Base-by-base conservation (phyloP, 2,797 vertebrate species). In the Takifugu ocellatus region DNA sequence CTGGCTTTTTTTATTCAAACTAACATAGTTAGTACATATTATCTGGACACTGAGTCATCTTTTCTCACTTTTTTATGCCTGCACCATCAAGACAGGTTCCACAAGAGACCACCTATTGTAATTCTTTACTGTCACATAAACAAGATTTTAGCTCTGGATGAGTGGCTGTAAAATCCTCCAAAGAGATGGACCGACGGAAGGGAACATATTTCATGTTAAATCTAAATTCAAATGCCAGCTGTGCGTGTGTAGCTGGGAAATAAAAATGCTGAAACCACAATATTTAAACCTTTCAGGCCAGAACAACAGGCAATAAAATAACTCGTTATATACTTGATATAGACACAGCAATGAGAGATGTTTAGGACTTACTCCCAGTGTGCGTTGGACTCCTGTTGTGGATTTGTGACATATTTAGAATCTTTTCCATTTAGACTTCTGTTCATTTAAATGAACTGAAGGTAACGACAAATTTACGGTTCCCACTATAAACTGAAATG, bases 11-110 rank as follows among this genome's bases (percentile, higher is more conserved):
- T 93, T 93, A 94, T 95, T 94, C 93, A 93, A 93, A 92, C 95
- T 96, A 97, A 97, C 93, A 89, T 96, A 94, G 92, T 97, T 97
- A 98, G 96, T 95, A 94, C 92, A 93, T 94, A 97, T 97, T 98
- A 96, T 95, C 91, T 93, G 92, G 93, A 94, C 88, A 90, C 84
- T 89, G 91, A 96, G 91, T 95, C 94, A 95, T 96, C 93, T 92
- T 91, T 96, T 47, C 93, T 94, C 93, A 91, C 90, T 91, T 91
- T 91, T 93, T 93, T 93, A 91, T 93, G 92, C 92, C 92, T 89
- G 83, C 78, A 78, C 93, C 94, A 93, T 94, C 93, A 92, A 88
- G 92, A 89, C 90, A 91, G 93, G 93, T 93, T 93, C 93, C 92
- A 92, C 93, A 87, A 83, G 91, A 89, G 93, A 91, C 87, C 88